Percentiles rank a stretch among this genome's conserved stretches.
Conservation (phyloP, 2,888 invertebrate genomes). For the Drosophila differens region DNA sequence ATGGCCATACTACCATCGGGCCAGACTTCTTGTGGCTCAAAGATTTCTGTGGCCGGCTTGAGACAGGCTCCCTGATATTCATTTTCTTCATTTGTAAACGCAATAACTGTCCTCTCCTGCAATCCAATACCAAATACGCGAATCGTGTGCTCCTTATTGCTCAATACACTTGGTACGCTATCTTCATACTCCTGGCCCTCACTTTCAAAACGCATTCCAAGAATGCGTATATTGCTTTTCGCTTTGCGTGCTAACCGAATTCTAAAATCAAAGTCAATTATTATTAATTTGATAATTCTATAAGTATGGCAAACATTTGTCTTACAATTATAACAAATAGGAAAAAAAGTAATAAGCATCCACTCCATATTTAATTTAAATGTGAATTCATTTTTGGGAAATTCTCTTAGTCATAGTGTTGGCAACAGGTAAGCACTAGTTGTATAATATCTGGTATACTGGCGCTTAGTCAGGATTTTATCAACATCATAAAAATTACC, state of each 20-base stretch:
- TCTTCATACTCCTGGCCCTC: constrained; percentile 51
- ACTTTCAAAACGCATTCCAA: constrained; percentile 67
- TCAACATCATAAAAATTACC: not conserved
- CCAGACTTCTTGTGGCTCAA: constrained; percentile 84
- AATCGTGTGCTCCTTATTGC: constrained; percentile 87
- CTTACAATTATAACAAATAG: not conserved
- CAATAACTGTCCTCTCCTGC: constrained; percentile 88
- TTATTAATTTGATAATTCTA: not conserved
- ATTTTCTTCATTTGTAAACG: constrained; percentile 89
- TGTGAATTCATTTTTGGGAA: not conserved
- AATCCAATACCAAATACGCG: constrained; percentile 92
- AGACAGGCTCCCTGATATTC: constrained; percentile 87
- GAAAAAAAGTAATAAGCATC: not conserved
- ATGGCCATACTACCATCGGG: constrained; percentile 86
- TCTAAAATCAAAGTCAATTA: constrained; percentile 15
- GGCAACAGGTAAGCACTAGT: not conserved
- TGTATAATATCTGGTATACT: not conserved
- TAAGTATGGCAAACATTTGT: not conserved
- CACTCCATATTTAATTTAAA: not conserved
- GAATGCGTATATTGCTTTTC: constrained; percentile 27
- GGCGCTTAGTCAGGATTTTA: not conserved
- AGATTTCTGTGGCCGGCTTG: constrained; percentile 66
- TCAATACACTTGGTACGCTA: constrained; percentile 90
- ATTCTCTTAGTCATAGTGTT: not conserved
- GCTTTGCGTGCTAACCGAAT: constrained; percentile 16